Percentiles rank a stretch among this genome's conserved stretches.
Conservation (phyloP, 2,113 vertebrate genomes). For the Sisor rabdophorus region DNA sequence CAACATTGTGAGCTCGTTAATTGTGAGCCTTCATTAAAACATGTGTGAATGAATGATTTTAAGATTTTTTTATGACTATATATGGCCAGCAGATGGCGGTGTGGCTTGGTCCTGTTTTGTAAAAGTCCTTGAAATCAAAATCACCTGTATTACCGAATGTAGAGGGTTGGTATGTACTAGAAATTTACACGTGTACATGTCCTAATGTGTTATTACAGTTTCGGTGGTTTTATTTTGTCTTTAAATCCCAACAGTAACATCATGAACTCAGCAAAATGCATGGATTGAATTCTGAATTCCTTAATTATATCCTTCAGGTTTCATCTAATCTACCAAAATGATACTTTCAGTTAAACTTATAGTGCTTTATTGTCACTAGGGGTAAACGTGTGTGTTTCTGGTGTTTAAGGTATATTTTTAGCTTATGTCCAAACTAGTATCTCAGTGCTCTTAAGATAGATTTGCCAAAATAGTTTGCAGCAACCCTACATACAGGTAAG, state of each 20-base stretch:
- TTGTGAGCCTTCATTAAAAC: neutral
- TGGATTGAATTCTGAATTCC: neutral
- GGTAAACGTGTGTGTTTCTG: neutral
- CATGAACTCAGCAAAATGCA: neutral
- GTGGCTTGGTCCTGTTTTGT: neutral
- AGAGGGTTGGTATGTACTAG: too few relatives aligned
- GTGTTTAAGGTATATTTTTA: neutral
- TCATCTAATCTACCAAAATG: neutral
- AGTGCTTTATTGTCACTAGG: neutral
- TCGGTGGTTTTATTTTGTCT: neutral
- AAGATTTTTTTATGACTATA: neutral
- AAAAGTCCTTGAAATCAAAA: too few relatives aligned
- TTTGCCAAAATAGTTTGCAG: neutral
- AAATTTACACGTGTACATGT: too few relatives aligned
- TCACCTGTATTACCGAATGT: too few relatives aligned
- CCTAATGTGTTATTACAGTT: neutral
- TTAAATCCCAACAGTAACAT: neutral
- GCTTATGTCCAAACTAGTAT: too few relatives aligned
- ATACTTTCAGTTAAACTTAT: neutral
- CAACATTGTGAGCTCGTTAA: neutral
- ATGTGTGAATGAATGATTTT: too few relatives aligned
- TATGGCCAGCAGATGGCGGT: constrained; percentile 11
- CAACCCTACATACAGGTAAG: neutral
- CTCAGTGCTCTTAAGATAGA: neutral
- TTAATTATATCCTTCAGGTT: neutral